Evolutionary conservation across 2,888 invertebrate genomes (phyloP), one percentile per base, ranked within the genome.

Genomic region (Agrotis segetum): DNA sequence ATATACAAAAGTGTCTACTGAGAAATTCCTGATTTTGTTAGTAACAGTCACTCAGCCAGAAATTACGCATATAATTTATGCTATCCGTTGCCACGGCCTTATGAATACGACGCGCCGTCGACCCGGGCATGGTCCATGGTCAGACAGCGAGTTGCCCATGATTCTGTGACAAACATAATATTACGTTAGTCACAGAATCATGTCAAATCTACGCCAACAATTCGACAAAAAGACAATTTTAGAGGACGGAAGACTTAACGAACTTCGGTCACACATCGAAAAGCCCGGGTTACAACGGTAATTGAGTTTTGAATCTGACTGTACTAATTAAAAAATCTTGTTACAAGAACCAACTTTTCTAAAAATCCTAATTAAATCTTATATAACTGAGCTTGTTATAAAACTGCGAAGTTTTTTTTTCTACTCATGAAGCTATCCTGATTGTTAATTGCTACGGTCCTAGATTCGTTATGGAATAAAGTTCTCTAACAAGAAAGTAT

Each of bases 301-400:
- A 89, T 89, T 85, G 85, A 88, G 83, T 89, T 88, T 87, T 78
- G 67, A 80, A 83, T 84, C 88, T 81, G 80, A 83, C 86, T 79
- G 77, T 70, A 79, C 79, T 87, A 88, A 88, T 89, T 86, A 84
- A 85, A 40, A 86, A 85, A 81, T 79, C 81, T 78, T 67, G 82
- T 85, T 81, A 85, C 58, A 72, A 67, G 80, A 79, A 74, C 70
- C 67, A 81, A 83, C 79, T 77, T 80, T 67, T 77, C 76, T 67
- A 73, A 80, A 73, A 71, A 61, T 74, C 53, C 59, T 53, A 52
- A 67, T 73, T 44, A 49, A 67, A 67, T 71, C 67, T 70, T 66
- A 55, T 55, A 24, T 58, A 56, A 67, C 67, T 50, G 59, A 63
- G 67, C 58, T 70, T 52, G 69, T 67, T 79, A 70, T 60, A 59